phyloP scores from a whole-genome alignment of 1,140 invertebrate species.

The Lordiphosa stackelbergi region DNA sequence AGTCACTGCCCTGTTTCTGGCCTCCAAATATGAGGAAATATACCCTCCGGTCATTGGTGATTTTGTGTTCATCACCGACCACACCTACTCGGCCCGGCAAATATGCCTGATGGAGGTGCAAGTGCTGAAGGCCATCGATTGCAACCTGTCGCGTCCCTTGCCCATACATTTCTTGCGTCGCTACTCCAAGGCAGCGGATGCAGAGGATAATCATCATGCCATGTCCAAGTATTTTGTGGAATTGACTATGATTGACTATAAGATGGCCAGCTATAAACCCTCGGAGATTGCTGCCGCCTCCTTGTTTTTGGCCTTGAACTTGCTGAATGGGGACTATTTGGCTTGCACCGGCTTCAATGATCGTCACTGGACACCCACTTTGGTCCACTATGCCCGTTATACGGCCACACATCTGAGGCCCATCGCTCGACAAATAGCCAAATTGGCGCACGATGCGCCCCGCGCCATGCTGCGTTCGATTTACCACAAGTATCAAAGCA shows the following conservation, averaged over 20 bases:
- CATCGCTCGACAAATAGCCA: constrained; percentile 80
- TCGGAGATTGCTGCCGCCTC: constrained; percentile 82
- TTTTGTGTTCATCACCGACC: constrained; percentile 95
- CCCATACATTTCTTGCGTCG: constrained; percentile 92
- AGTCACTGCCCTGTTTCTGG: constrained; percentile 92
- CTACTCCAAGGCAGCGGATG: constrained; percentile 82
- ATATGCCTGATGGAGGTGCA: constrained; percentile 90
- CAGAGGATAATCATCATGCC: constrained; percentile 85
- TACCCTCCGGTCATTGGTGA: constrained; percentile 91
- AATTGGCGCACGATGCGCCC: constrained; percentile 79
- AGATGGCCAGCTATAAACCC: constrained; percentile 87
- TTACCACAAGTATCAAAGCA: constrained; percentile 80
- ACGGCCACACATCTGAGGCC: constrained; percentile 79
- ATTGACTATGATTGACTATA: constrained; percentile 89
- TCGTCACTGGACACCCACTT: constrained; percentile 80
- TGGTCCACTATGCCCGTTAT: constrained; percentile 82
- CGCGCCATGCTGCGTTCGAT: constrained; percentile 81
- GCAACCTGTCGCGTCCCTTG: constrained; percentile 89
- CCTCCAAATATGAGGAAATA: constrained; percentile 97
- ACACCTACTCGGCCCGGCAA: constrained; percentile 88
- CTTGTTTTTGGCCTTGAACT: constrained; percentile 79
- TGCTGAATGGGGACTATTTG: constrained; percentile 77
- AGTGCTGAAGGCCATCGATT: constrained; percentile 88
- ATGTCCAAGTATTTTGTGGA: constrained; percentile 97
- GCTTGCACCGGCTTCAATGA: constrained; percentile 69